phyloP scores from a whole-genome alignment of 2,797 vertebrate species.

The Craterocephalus amniculus region DNA sequence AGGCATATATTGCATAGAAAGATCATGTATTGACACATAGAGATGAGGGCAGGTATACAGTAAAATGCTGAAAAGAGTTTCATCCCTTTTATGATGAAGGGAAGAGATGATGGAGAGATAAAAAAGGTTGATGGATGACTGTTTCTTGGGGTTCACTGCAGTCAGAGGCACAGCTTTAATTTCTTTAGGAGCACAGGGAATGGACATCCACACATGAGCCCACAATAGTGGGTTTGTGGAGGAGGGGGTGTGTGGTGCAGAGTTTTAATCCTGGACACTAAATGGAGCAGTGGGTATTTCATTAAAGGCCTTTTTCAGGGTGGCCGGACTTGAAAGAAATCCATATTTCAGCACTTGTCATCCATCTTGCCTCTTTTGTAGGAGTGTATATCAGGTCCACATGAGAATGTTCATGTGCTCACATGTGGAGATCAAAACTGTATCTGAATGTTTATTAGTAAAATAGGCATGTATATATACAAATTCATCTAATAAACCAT shows the following conservation, averaged over 20 bases:
- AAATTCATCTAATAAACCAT: neutral
- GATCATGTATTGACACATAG: constrained; percentile 32
- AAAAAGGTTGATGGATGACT: constrained; percentile 67
- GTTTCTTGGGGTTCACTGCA: constrained; percentile 47
- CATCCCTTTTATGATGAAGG: constrained; percentile 45
- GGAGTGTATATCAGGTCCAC: constrained; percentile 8
- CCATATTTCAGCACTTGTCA: constrained; percentile 84
- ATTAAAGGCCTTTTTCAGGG: constrained; percentile 82
- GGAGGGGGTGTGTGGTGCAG: constrained; percentile 44
- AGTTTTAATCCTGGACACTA: constrained; percentile 76
- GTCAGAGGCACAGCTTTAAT: constrained; percentile 61
- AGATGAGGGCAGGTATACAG: constrained; percentile 45
- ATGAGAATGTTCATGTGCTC: constrained; percentile 7
- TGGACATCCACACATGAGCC: constrained; percentile 29
- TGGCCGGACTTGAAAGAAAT: constrained; percentile 77
- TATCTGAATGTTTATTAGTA: neutral
- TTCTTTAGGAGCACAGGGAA: constrained; percentile 46
- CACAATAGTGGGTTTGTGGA: constrained; percentile 21
- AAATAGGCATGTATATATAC: constrained; percentile 6
- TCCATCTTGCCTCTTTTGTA: constrained; percentile 59
- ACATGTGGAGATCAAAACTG: constrained; percentile 4
- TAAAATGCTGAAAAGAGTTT: constrained; percentile 36
- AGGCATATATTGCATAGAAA: neutral
- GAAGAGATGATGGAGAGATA: constrained; percentile 54
- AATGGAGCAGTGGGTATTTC: constrained; percentile 79